Conservation (phyloP, 2,888 invertebrate species). For the Boloria euphrosyne region DNA sequence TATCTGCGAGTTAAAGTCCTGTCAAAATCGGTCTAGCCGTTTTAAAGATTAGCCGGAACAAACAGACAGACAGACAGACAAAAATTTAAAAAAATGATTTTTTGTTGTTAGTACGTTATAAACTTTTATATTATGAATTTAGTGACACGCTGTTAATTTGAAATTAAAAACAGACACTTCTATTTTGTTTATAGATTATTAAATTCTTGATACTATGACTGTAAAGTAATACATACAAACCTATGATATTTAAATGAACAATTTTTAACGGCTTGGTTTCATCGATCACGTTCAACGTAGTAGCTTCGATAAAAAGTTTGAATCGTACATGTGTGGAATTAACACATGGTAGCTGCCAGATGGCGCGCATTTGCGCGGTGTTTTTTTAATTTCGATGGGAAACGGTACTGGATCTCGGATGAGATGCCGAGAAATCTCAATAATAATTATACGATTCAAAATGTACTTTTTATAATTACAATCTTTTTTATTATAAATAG, state of each 20-base stretch:
- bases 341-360: slow-evolving; percentile 67
- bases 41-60: too few species aligned
- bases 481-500: not conserved
- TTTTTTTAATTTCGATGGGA: slow-evolving; percentile 62
- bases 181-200: too few species aligned
- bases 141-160: too few species aligned
- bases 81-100: too few species aligned
- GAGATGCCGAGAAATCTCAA: slow-evolving; percentile 22
- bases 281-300: slow-evolving; percentile 27
- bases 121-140: too few species aligned
- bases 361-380: slow-evolving; percentile 66
- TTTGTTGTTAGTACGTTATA: too few species aligned
- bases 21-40: too few species aligned
- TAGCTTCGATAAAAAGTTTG: slow-evolving; percentile 26
- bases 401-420: slow-evolving; percentile 40
- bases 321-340: slow-evolving; percentile 43
- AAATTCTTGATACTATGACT: too few species aligned
- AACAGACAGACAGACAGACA: too few species aligned
- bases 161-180: too few species aligned
- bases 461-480: not conserved
- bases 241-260: slow-evolving; percentile 1
- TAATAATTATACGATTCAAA: slow-evolving; percentile 7
- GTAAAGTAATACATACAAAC: not conserved
- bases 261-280: slow-evolving; percentile 13
- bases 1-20: too few species aligned